Conservation (phyloP, 1,140 invertebrate species). For the Bombus superbus region DNA sequence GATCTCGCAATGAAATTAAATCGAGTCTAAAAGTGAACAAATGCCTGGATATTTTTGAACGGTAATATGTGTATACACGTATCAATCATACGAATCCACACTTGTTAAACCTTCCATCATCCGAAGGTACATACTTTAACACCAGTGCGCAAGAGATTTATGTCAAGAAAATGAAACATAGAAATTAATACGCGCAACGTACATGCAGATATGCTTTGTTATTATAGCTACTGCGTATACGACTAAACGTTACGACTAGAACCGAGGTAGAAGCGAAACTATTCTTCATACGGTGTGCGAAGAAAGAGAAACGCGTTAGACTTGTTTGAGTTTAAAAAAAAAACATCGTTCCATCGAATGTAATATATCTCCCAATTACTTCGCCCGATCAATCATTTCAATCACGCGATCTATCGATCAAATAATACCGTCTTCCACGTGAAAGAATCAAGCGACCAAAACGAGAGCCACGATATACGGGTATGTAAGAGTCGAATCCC, state of each 20-base stretch:
- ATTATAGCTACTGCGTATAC: background rate
- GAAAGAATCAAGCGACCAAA: background rate
- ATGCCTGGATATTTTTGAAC: no score
- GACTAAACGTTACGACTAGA: background rate
- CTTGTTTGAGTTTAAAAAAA: background rate
- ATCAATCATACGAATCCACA: no score
- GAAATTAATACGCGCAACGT: no score
- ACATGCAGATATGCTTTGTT: no score
- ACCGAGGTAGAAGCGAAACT: background rate
- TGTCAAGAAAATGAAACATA: no score
- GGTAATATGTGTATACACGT: no score
- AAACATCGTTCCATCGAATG: background rate
- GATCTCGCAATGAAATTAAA: no score
- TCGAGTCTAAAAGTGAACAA: no score
- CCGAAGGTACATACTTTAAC: no score
- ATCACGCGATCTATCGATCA: constrained; percentile 10
- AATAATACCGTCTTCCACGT: background rate
- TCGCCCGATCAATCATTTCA: background rate
- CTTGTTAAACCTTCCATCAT: no score
- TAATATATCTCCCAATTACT: constrained; percentile 5
- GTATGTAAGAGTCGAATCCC: background rate
- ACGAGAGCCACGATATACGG: background rate
- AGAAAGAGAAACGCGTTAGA: background rate
- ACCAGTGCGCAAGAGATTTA: no score
- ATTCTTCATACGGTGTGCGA: background rate